Conservation (phyloP, 2,888 invertebrate species). For the Athalia rosae region DNA sequence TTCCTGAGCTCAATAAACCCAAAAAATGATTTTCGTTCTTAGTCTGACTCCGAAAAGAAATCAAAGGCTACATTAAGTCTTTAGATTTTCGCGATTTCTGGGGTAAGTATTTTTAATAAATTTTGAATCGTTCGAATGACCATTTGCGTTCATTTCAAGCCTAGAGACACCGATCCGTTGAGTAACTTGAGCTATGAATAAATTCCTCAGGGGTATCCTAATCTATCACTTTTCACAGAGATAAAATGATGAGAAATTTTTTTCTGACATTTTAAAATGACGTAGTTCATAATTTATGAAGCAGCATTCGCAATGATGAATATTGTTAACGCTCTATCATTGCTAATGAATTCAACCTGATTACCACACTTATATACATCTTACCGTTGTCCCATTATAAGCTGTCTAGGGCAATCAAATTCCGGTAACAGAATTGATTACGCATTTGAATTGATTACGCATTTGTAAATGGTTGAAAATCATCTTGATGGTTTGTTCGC, state of each 20-base stretch:
- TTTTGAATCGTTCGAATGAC: neutral
- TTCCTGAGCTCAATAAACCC: too few species aligned
- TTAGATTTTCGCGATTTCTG: neutral
- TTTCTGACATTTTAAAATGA: too few species aligned
- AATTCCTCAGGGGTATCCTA: neutral
- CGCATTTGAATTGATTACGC: neutral
- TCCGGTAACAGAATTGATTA: conserved; percentile 3
- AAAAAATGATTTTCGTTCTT: neutral
- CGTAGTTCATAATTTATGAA: too few species aligned
- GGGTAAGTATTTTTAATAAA: neutral
- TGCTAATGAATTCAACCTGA: too few species aligned
- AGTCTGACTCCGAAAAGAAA: neutral
- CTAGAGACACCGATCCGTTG: too few species aligned
- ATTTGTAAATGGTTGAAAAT: conserved; percentile 20
- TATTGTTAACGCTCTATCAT: too few species aligned
- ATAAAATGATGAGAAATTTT: too few species aligned
- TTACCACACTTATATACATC: too few species aligned
- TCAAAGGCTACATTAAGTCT: neutral
- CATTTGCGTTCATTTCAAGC: neutral
- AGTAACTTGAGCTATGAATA: neutral
- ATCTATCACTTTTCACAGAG: too few species aligned
- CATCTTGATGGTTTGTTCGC: conserved; percentile 45
- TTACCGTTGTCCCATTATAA: too few species aligned
- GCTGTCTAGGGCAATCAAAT: neutral
- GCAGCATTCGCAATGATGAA: too few species aligned